Percentiles rank a stretch among this genome's conserved stretches.
Evolutionary conservation across 2,888 invertebrate genomes (phyloP).

Genomic region (Arge pagana): DNA sequence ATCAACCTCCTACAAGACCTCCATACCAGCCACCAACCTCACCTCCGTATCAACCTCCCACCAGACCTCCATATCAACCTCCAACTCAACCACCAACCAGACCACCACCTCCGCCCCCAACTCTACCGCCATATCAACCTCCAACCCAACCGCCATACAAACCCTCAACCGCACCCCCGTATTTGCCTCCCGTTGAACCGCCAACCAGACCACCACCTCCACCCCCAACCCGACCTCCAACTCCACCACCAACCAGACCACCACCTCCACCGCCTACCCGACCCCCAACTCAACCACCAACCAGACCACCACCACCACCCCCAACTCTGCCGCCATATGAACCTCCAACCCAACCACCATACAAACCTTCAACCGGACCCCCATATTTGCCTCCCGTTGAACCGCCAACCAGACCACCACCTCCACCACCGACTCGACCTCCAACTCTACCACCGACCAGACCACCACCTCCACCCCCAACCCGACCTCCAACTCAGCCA

Average conservation of each 20-base stretch:
- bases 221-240: slow-evolving; percentile 43
- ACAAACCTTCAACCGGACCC: slow-evolving; percentile 21
- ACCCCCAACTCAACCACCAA: slow-evolving; percentile 41
- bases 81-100: slow-evolving; percentile 44
- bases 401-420: slow-evolving; percentile 1
- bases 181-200: slow-evolving; percentile 16
- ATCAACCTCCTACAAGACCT: slow-evolving; percentile 19
- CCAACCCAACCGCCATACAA: slow-evolving; percentile 3
- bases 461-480: slow-evolving; percentile 17
- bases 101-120: slow-evolving; percentile 43
- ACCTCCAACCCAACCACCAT: slow-evolving; percentile 2
- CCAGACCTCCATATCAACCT: slow-evolving; percentile 24
- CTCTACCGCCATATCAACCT: slow-evolving; percentile 42
- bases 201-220: slow-evolving; percentile 56
- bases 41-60: slow-evolving; percentile 19
- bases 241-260: slow-evolving; percentile 27
- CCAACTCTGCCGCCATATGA: slow-evolving; percentile 18
- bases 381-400: slow-evolving; percentile 11
- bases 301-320: slow-evolving; percentile 34
- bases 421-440: neutral
- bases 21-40: slow-evolving; percentile 19
- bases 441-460: slow-evolving; percentile 4
- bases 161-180: slow-evolving; percentile 12
- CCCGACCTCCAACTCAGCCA: slow-evolving; percentile 18
- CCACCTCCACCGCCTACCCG: slow-evolving; percentile 41